phyloP scores from a whole-genome alignment of 35 echinoderm and acorn worm genomes.

The Hemicentrotus pulcherrimus region DNA sequence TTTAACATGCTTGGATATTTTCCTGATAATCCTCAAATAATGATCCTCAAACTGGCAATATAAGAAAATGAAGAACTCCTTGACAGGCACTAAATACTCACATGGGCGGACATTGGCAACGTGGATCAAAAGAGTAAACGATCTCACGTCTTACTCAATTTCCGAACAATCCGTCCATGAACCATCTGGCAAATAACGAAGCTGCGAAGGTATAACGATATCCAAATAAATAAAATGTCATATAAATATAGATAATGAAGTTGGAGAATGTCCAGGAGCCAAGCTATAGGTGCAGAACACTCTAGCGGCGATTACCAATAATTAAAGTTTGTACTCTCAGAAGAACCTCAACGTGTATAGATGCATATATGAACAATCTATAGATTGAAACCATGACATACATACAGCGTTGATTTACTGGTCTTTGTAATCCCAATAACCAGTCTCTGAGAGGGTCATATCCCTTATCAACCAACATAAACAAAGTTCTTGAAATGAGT shows the following conservation, averaged over 20 bases:
- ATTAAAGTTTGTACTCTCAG: too few species aligned
- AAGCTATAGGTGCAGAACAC: neutral
- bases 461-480: too few species aligned
- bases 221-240: neutral
- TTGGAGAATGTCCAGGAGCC: neutral
- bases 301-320: too few species aligned
- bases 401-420: too few species aligned
- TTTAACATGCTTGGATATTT: neutral
- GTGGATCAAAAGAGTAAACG: neutral
- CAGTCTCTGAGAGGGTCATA: too few species aligned
- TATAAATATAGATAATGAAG: neutral
- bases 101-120: neutral
- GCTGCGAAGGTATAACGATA: neutral
- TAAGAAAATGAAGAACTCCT: neutral
- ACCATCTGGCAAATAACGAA: neutral
- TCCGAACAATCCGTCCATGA: neutral
- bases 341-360: too few species aligned
- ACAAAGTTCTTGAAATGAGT: too few species aligned
- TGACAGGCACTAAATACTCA: neutral
- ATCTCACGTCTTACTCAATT: neutral
- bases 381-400: too few species aligned
- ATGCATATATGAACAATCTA: too few species aligned
- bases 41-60: neutral
- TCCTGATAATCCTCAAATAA: constrained; percentile 2
- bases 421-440: too few species aligned